Evolutionary conservation across 2,797 vertebrate genomes (phyloP).

Genomic region (Syndactyla subalaris): DNA sequence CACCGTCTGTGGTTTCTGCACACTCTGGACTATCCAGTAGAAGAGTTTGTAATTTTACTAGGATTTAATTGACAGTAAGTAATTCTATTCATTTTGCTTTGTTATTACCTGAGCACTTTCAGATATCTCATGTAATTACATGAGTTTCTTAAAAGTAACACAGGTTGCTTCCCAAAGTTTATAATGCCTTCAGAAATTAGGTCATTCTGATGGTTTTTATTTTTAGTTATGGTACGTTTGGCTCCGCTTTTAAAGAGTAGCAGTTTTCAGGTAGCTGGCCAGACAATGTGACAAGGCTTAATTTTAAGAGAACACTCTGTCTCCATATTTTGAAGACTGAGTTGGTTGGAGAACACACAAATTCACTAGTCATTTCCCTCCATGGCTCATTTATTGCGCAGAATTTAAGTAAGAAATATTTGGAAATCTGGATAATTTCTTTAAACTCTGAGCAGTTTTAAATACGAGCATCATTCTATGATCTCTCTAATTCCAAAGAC

Average conservation of each 20-base stretch:
- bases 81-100: not conserved
- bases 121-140: not conserved
- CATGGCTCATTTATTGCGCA: not conserved
- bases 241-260: not conserved
- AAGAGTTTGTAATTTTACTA: not conserved
- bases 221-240: not conserved
- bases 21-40: not conserved
- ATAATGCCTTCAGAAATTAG: not conserved
- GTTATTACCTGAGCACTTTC: not conserved
- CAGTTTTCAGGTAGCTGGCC: not conserved
- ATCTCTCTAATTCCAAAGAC: not conserved
- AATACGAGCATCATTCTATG: not conserved
- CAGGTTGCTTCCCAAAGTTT: not conserved
- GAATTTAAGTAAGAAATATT: not conserved
- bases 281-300: not conserved
- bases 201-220: not conserved
- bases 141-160: not conserved
- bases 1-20: not conserved
- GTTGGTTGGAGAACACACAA: not conserved
- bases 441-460: not conserved
- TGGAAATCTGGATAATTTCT: not conserved
- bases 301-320: not conserved
- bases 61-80: not conserved
- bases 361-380: not conserved
- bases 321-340: fast-evolving